These are phyloP conservation scores for Bufotes viridis DNA, from an alignment of 2,797 vertebrate species.

Conservation along the genomic window DNA sequence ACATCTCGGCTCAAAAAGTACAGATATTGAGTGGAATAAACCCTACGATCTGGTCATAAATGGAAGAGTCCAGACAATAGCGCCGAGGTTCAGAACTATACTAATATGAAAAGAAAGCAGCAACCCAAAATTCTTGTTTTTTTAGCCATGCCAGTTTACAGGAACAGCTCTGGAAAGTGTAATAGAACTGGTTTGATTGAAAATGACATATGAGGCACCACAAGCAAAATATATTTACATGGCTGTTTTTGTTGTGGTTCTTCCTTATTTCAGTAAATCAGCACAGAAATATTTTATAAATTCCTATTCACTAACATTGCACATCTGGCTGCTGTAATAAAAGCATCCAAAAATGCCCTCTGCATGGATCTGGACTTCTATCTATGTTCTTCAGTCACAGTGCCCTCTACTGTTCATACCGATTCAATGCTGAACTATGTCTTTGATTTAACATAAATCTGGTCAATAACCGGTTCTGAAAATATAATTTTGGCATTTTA, in stretches of 20 bases:
- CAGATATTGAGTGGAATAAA: background rate
- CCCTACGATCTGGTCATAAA: background rate
- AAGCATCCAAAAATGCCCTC: background rate
- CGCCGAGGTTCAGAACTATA: background rate
- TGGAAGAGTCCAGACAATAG: background rate
- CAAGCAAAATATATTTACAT: no score
- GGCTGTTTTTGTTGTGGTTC: no score
- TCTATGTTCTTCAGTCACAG: background rate
- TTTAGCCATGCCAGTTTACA: no score
- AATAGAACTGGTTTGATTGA: no score
- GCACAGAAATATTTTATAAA: background rate
- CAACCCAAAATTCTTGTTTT: background rate
- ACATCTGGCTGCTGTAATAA: background rate
- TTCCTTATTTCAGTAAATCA: no score
- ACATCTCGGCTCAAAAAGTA: background rate
- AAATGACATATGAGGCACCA: no score
- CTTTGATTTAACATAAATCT: background rate
- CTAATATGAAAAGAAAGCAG: background rate
- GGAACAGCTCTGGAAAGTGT: no score
- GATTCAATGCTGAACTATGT: background rate
- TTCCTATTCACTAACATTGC: background rate
- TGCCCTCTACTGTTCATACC: slow-evolving; percentile 28
- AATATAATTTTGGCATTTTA: background rate
- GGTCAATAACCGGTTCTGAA: background rate
- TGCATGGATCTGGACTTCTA: no score